phyloP scores from a whole-genome alignment of 2,113 vertebrate species.

The Butorides virescens region DNA sequence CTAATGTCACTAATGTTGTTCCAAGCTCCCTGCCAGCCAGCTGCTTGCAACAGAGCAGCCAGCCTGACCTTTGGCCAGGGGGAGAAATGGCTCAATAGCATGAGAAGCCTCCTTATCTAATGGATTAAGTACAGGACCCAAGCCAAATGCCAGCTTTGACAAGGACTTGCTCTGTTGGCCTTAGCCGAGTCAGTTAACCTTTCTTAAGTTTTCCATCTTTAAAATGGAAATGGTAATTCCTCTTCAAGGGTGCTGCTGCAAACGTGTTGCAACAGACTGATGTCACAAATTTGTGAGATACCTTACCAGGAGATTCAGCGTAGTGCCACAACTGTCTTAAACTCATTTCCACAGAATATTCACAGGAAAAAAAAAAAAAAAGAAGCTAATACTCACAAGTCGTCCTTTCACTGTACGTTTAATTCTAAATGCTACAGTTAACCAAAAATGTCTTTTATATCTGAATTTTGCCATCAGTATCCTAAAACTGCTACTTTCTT shows the following conservation, averaged over 20 bases:
- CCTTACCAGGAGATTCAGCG: rapidly evolving
- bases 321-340: neutral
- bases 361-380: neutral
- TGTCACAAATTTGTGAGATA: neutral
- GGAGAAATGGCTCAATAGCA: constrained; percentile 44
- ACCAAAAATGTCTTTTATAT: neutral
- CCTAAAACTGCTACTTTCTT: neutral
- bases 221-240: neutral
- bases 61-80: constrained; percentile 49
- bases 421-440: neutral
- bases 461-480: neutral
- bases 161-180: constrained; percentile 31
- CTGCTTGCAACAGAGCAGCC: constrained; percentile 35
- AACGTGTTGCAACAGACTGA: neutral
- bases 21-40: constrained; percentile 55
- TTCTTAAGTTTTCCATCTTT: neutral
- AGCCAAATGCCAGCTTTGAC: constrained; percentile 46
- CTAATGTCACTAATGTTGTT: constrained; percentile 51
- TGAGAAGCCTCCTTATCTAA: constrained; percentile 53
- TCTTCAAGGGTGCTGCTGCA: neutral
- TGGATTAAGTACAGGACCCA: constrained; percentile 53
- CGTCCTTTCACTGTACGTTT: neutral
- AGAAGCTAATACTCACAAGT: neutral
- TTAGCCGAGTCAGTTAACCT: constrained; percentile 25
- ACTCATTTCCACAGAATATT: neutral